A percentile compares a stretch with the other conserved stretches of the same genome.
Evolutionary conservation across 2,113 vertebrate genomes (phyloP).

Genomic region (Bolborhynchus lineola): DNA sequence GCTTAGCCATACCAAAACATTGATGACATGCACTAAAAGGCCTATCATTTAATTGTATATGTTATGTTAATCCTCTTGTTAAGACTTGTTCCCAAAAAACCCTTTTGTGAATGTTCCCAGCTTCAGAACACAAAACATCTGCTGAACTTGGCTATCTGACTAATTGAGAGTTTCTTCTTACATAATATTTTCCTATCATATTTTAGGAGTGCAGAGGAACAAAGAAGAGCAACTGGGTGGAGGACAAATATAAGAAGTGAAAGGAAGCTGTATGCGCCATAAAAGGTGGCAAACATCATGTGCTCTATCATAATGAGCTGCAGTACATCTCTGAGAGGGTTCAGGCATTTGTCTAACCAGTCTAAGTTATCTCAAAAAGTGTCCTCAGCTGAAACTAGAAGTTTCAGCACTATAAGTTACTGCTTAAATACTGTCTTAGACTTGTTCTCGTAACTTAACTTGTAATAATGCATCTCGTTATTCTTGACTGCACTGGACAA

Average conservation of each 20-base stretch:
- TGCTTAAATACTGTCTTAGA: not conserved
- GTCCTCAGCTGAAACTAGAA: not conserved
- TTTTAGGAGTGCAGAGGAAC: not conserved
- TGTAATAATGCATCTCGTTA: not conserved
- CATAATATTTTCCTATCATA: not conserved
- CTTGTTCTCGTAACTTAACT: not conserved
- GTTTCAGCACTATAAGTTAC: not conserved
- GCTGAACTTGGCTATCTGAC: slow-evolving; percentile 3
- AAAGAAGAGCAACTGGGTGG: not conserved
- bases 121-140: slow-evolving; percentile 37
- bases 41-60: not conserved
- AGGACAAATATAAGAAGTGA: not conserved
- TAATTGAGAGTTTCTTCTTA: not conserved
- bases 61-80: not conserved
- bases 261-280: not conserved
- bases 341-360: not conserved
- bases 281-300: not conserved
- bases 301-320: not conserved
- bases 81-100: not conserved
- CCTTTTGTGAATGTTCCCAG: not conserved
- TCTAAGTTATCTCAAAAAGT: not conserved
- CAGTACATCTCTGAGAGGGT: not conserved
- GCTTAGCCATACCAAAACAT: not conserved
- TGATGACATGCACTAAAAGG: not conserved
- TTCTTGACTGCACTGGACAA: not conserved